phyloP scores from a whole-genome alignment of 2,113 vertebrate species.

The Chloropsis hardwickii region DNA sequence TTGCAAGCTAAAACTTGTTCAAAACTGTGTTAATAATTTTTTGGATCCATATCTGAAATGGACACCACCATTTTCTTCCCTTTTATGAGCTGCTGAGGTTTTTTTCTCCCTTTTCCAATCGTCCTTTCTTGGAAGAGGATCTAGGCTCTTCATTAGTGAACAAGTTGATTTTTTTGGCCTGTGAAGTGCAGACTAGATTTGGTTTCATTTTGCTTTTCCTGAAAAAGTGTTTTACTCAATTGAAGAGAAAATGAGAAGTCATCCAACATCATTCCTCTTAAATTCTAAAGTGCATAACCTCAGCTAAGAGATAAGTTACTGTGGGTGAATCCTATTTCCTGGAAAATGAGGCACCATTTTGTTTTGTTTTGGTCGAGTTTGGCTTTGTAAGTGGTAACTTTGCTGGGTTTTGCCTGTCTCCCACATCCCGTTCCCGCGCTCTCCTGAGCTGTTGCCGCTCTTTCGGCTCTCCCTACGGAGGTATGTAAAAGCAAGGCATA shows the following conservation, averaged over 20 bases:
- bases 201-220: not conserved
- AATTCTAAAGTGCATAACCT: not conserved
- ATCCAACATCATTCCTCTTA: not conserved
- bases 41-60: not conserved
- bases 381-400: not conserved
- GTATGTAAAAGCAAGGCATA: not conserved
- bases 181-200: not conserved
- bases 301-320: not conserved
- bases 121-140: not conserved
- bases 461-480: not conserved
- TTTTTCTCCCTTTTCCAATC: not conserved
- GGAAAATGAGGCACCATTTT: not conserved
- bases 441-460: rapidly evolving
- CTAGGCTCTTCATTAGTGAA: not conserved
- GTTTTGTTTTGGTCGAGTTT: not conserved
- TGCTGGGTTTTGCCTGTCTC: not conserved
- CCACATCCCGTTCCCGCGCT: rapidly evolving
- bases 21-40: not conserved
- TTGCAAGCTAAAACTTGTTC: not conserved
- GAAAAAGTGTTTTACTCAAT: not conserved
- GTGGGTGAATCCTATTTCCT: not conserved
- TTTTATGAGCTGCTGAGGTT: not conserved
- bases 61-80: not conserved
- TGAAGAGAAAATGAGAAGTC: not conserved
- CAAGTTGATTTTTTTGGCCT: not conserved